Evolutionary conservation across 2,113 vertebrate species (phyloP), one percentile per base, ranked within the genome.

Genomic region (Cyanistes caeruleus): DNA sequence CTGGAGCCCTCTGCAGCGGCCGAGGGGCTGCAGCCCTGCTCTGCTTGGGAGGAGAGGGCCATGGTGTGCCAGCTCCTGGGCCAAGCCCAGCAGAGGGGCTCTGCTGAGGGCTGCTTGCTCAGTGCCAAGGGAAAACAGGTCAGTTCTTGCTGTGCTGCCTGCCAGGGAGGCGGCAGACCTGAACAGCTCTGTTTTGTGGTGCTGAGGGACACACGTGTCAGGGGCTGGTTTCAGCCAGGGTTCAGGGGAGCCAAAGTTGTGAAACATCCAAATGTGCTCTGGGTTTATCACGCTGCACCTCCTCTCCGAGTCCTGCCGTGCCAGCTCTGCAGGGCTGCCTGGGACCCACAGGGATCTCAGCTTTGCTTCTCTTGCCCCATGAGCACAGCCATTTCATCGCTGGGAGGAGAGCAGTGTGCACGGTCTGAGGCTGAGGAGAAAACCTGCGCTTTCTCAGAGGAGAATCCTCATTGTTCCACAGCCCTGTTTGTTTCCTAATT

Each of bases 1-100:
- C 0, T 1, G 46, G 37, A 24, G 73, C 55, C 0, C 55, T 69
- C 17, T 11, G 62, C n/a, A 9, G 49, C 1, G 46, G n/a, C 10
- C 3, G 21, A 31, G 63, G 14, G 7, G 37, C 85, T 33, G 65
- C 78, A 31, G 37, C 5, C 30, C 58, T 73, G 72, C 67, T 33
- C 53, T 4, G 31, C 39, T 39, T 11, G 11, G 39, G 39, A 39
- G 62, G 53, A 83, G 18, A 72, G 56, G 55, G 52, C 67, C 1
- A 0, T 10, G 62, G 1, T 7, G 28, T 46, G 69, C 41, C 77
- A 65, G 65, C 39, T 17, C 11, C 46, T 49, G 41, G 39, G 52
- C 23, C 33, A 13, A 44, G 56, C 43, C 60, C 46, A 39, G 43
- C 7, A 0, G 28, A 43, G 48, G 30, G 31, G 37, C 51, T 90